A percentile compares a stretch with the other conserved stretches of the same genome.
Conservation (phyloP, 1,140 invertebrate genomes). For the Helicoverpa armigera region DNA sequence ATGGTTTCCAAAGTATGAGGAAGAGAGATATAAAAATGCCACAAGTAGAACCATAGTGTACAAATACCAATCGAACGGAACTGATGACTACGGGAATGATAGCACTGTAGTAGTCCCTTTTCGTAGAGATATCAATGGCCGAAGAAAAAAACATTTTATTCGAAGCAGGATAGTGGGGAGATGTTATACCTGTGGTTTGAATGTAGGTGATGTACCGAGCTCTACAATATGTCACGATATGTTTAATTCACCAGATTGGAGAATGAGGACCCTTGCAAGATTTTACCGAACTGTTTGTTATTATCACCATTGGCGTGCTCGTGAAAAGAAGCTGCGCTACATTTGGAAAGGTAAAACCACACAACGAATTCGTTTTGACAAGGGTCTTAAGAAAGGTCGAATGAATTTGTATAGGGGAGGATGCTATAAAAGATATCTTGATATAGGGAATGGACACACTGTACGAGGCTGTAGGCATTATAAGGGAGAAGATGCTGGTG, state of each 20-base stretch:
- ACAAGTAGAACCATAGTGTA: not conserved
- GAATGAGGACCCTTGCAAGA: not conserved
- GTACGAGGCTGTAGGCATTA: constrained; percentile 57
- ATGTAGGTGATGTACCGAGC: not conserved
- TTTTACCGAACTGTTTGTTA: constrained; percentile 11
- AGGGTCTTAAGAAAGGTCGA: too few relatives aligned
- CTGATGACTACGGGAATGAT: not conserved
- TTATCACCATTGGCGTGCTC: not conserved
- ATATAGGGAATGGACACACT: constrained; percentile 61
- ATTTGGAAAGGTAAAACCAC: too few relatives aligned
- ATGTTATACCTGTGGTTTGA: constrained; percentile 29
- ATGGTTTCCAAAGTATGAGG: not conserved
- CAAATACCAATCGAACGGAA: not conserved
- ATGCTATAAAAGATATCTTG: constrained; percentile 66
- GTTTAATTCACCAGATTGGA: constrained; percentile 38
- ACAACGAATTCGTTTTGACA: too few relatives aligned
- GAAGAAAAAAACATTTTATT: too few relatives aligned
- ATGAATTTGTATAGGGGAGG: constrained; percentile 30
- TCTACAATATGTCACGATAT: constrained; percentile 30
- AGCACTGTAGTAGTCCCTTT: too few relatives aligned
- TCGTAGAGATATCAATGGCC: too few relatives aligned
- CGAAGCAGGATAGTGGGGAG: not conserved
- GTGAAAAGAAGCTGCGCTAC: not conserved
- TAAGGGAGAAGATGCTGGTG: constrained; percentile 19
- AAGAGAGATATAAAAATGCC: not conserved